A percentile compares a stretch with the other conserved stretches of the same genome.
Conservation (phyloP, 2,113 vertebrate species). For the Malurus alboscapulatus region DNA sequence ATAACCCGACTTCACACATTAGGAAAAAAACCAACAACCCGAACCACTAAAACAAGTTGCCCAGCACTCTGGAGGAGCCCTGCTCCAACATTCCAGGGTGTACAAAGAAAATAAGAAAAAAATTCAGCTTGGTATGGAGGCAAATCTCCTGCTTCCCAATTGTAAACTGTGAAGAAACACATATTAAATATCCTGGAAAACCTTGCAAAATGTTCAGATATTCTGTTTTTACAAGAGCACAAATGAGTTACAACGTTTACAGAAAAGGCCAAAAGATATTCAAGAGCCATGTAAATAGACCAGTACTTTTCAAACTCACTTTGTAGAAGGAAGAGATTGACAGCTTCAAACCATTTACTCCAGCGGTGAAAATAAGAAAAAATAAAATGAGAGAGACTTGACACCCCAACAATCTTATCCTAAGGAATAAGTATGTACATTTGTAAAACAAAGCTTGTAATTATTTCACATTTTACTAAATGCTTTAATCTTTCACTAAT, state of each 20-base stretch:
- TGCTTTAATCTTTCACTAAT: conserved; percentile 57
- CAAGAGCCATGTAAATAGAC: not conserved
- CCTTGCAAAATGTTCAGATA: not conserved
- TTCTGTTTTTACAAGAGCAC: not conserved
- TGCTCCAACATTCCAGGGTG: conserved; percentile 17
- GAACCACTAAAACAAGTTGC: conserved; percentile 7
- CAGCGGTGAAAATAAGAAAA: not conserved
- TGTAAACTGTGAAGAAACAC: conserved; percentile 31
- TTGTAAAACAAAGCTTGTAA: conserved; percentile 61
- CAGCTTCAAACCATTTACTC: not conserved
- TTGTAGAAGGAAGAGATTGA: not conserved
- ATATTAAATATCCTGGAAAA: not conserved
- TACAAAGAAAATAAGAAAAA: conserved; percentile 32
- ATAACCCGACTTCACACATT: not conserved
- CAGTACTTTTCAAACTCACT: not conserved
- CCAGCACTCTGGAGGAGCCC: not conserved
- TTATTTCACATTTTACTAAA: conserved; percentile 60
- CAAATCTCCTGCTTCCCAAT: not conserved
- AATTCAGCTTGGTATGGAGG: not conserved
- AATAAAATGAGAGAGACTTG: not conserved
- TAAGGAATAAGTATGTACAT: conserved; percentile 11
- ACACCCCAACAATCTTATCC: not conserved
- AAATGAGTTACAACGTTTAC: not conserved
- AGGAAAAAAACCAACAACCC: not conserved
- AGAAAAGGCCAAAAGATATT: conserved; percentile 2